Base-by-base conservation (phyloP, 2,113 vertebrate genomes). In the Notarius quadriscutis region DNA sequence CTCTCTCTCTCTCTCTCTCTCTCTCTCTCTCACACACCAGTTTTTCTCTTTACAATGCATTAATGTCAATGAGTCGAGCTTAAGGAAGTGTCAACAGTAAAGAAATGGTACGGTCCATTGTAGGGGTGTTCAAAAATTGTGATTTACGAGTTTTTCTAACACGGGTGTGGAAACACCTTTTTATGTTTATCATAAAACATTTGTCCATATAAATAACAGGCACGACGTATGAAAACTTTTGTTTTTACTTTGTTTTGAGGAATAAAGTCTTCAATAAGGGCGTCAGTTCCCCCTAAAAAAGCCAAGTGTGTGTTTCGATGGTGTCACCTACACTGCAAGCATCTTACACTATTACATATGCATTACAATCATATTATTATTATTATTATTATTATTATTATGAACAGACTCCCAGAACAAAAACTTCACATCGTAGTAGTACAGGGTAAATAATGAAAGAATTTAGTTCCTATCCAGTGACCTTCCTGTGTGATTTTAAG, bases 201-300 rank as follows among this genome's bases (percentile, higher is more conserved):
- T 0, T 0, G 0, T 14, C 0, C 0, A 0, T 80, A 2, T 18
- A 11, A 10, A 7, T 5, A 5, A 80, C 5, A 60, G 14, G 9
- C 20, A 34, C 7, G 1, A 41, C 2, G 41, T 41, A 5, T 9
- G 15, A 81, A 62, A 81, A 0, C 0, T 14, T 81, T 41, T 25
- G 18, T 25, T 1, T 30, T 58, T 18, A 34, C 1, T 48, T 22
- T 41, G 27, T 81, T 62, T 25, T 30, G 27, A 0, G 4, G 15
- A 5, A 62, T 48, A 11, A 60, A 58, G 30, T 62, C 10, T 41
- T 48, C 14, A 81, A 22, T 7, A 62, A 62, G 79, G 79, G 57
- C 58, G 57, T 81, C 30, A 14, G 55, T 25, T 1, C 7, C 77
- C 77, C 27, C 53, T 14, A 11, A 41, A 81, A 48, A 2, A 62